Evolutionary conservation across 2,797 vertebrate genomes (phyloP), one percentile per base, ranked within the genome.

Genomic region (Graptemys geographica): DNA sequence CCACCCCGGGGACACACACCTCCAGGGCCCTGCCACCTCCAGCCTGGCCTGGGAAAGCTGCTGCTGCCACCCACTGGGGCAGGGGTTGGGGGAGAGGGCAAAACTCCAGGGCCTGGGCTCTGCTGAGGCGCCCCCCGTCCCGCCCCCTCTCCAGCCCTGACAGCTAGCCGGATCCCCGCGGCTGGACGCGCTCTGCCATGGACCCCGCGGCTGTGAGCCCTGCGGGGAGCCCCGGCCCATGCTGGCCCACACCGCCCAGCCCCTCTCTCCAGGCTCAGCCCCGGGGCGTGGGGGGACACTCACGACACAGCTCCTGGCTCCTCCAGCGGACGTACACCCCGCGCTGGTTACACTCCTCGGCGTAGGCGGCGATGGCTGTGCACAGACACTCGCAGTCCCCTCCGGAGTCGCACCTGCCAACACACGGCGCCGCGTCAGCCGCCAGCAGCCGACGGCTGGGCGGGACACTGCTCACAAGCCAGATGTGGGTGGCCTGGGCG

Each of bases 301-400:
- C 98, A 99, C 99, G 99, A 84, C 99, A 99, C 83, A 99, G 98
- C 16, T 99, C 99, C 97, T 99, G 99, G 86, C 99, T 99, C 94
- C 99, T 97, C 99, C 99, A 99, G 95, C 98, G 99, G 83, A 99
- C 86, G 6, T 98, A 98, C 18, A 98, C 57, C 12, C 99, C 98
- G 1, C 93, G 97, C 25, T 97, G 98, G 96, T 98, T 98, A 74
- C 99, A 99, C 95, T 99, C 99, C 31, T 99, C 98, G 1, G 98
- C 98, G 0, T 99, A 99, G 62, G 98, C 94, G 55, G 99, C 99
- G 0, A 99, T 98, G 90, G 99, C 99, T 0, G 99, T 99, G 94
- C 99, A 99, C 76, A 99, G 98, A 95, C 99, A 99, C 97, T 99
- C 99, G 56, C 99, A 99, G 98, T 99, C 99, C 0, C 99, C 99